A percentile compares a stretch with the other conserved stretches of the same genome.
These are phyloP conservation scores for Mus spretus DNA, from an alignment of 2,797 vertebrate genomes.

Conservation along the genomic window DNA sequence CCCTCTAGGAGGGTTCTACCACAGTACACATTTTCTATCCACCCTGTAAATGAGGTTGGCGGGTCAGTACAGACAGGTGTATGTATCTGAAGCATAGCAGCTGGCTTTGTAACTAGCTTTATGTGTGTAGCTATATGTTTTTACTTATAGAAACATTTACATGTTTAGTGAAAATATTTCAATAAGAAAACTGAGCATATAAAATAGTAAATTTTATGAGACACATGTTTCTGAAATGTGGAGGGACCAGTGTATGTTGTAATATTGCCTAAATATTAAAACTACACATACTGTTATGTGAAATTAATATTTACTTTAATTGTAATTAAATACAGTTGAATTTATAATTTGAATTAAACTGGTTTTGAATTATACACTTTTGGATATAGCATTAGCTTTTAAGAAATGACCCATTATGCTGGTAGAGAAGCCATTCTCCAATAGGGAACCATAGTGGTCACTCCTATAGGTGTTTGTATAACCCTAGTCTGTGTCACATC, in stretches of 20 bases:
- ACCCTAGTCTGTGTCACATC: not conserved
- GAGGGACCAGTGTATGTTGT: slow-evolving; percentile 15
- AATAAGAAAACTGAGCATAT: not conserved
- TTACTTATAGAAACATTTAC: not conserved
- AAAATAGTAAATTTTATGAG: not conserved
- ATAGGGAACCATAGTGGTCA: not conserved
- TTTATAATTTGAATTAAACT: slow-evolving; percentile 19
- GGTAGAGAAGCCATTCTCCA: not conserved
- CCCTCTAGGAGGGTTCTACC: not conserved
- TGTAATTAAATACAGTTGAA: not conserved
- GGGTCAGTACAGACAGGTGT: not conserved
- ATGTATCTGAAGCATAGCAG: not conserved
- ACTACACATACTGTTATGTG: not conserved
- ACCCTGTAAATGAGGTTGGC: not conserved
- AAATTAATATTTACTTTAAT: slow-evolving; percentile 11
- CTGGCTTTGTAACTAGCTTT: not conserved
- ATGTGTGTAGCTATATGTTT: not conserved
- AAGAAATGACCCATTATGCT: not conserved
- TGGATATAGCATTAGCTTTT: not conserved
- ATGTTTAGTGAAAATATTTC: not conserved
- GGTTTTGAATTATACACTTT: slow-evolving; percentile 52
- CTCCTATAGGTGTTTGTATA: not conserved
- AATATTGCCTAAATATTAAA: slow-evolving; percentile 24
- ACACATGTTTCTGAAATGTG: not conserved
- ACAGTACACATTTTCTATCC: not conserved